A percentile compares a stretch with the other conserved stretches of the same genome.
Evolutionary conservation across 2,113 vertebrate genomes (phyloP).

Genomic region (Callionymus lyra): DNA sequence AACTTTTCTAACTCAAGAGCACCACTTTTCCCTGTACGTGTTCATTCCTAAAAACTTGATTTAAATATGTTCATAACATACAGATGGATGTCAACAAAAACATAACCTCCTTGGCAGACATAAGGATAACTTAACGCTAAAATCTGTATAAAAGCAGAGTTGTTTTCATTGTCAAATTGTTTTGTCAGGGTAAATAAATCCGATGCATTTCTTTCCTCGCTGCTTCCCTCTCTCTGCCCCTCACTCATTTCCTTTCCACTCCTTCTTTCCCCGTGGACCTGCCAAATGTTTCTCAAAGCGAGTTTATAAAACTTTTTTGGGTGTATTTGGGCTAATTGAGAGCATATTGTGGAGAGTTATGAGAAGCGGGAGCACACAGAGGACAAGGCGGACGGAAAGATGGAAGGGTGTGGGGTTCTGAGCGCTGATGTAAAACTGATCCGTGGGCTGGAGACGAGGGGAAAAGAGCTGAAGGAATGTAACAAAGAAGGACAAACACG

Average conservation of each 20-base stretch:
- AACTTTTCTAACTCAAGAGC: too few species aligned
- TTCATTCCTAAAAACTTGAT: too few species aligned
- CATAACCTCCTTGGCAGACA: too few species aligned
- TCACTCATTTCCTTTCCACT: slow-evolving; percentile 45
- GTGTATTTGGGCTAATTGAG: slow-evolving; percentile 22
- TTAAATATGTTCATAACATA: too few species aligned
- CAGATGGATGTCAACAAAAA: too few species aligned
- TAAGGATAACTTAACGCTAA: too few species aligned
- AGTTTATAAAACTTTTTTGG: slow-evolving; percentile 23
- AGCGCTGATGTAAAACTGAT: slow-evolving; percentile 31
- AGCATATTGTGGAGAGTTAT: slow-evolving; percentile 18
- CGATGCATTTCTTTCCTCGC: slow-evolving; percentile 35
- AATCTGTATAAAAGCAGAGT: too few species aligned
- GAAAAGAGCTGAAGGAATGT: slow-evolving; percentile 15
- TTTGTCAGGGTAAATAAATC: slow-evolving; percentile 1
- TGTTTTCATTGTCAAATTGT: too few species aligned
- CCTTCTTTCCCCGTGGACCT: slow-evolving; percentile 25
- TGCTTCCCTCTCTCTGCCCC: slow-evolving; percentile 5
- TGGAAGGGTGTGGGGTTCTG: slow-evolving; percentile 28
- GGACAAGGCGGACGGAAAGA: slow-evolving; percentile 20
- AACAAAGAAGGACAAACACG: too few species aligned
- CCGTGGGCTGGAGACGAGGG: slow-evolving; percentile 8
- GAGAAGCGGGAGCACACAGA: slow-evolving; percentile 23
- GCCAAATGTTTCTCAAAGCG: slow-evolving; percentile 35
- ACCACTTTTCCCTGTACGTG: too few species aligned